Evolutionary conservation across 2,888 invertebrate species (phyloP).

Genomic region (Heteromurus nitidus): DNA sequence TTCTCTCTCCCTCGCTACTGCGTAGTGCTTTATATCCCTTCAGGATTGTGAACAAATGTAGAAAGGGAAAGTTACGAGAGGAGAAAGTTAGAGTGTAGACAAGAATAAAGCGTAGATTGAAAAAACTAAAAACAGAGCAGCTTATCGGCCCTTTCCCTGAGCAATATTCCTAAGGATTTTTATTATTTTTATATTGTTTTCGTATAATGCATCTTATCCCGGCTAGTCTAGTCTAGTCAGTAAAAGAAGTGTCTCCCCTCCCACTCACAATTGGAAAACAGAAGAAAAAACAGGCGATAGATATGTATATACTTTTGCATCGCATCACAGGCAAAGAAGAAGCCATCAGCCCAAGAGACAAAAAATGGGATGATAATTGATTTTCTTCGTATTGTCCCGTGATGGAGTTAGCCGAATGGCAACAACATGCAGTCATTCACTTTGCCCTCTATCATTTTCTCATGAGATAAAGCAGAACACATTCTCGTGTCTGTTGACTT

Average conservation of each 20-base stretch:
- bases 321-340: background rate
- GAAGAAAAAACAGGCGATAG: background rate
- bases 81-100: background rate
- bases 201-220: no score
- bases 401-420: conserved; percentile 5
- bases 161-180: no score
- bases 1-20: background rate
- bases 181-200: no score
- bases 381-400: conserved; percentile 19
- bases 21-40: background rate
- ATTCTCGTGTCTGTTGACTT: conserved; percentile 27
- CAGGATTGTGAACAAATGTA: background rate
- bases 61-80: background rate
- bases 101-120: background rate
- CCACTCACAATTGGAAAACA: background rate
- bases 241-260: background rate
- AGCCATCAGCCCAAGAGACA: background rate
- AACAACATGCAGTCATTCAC: conserved; percentile 39
- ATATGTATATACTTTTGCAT: background rate
- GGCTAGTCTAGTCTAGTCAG: no score
- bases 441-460: conserved; percentile 38
- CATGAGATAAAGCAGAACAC: conserved; percentile 17
- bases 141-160: no score
- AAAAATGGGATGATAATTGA: conserved; percentile 35
- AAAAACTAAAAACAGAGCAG: no score